Evolutionary conservation across 30 jellyfish, hydroid and myxozoan species (phyloP), one percentile per base, ranked within the genome.

Genomic region (Aurelia aurita complex sp. Pacific): DNA sequence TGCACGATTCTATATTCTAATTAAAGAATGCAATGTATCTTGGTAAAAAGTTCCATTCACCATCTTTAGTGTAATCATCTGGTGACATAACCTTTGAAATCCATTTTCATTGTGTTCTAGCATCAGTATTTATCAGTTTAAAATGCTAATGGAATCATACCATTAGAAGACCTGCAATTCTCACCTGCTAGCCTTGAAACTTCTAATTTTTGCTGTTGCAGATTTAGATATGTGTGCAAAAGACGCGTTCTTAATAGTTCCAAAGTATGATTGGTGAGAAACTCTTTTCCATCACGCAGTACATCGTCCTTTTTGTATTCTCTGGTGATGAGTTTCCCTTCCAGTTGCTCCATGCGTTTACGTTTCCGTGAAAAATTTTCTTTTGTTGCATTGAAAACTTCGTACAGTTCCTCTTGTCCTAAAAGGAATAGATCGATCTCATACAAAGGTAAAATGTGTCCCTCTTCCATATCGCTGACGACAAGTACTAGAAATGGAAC

Each of bases 211-310:
- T 61, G 34, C 34, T 61, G 69, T 61, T 61, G 69, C 34, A 17
- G 29, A 61, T 61, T 61, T 61, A 61, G 11, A 11, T 61, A 61
- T 23, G 69, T 61, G 34, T 61, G 69, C 69, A 17, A 33, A 2
- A 61, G 69, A 61, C 69, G 69, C 69, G 69, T 61, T 23, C 69
- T 61, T 61, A 61, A 23, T 10, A 61, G 34, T 23, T 61, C 69
- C 69, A 61, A 61, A 17, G 69, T 61, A 61, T 61, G 34, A 33
- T 6, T 17, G 29, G 69, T 61, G 10, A 61, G 69, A 61, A 61
- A 61, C 69, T 61, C 69, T 23, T 61, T 61, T 61, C 69, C 69
- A 10, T 61, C 69, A 61, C 69, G 35, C 69, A 61, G 34, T 61
- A 61, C 69, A 61, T 61, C 69, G 11, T 16, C 34, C 34, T 61